Evolutionary conservation across 2,797 vertebrate genomes (phyloP), one percentile per base, ranked within the genome.

Genomic region (Sus cebifrons): DNA sequence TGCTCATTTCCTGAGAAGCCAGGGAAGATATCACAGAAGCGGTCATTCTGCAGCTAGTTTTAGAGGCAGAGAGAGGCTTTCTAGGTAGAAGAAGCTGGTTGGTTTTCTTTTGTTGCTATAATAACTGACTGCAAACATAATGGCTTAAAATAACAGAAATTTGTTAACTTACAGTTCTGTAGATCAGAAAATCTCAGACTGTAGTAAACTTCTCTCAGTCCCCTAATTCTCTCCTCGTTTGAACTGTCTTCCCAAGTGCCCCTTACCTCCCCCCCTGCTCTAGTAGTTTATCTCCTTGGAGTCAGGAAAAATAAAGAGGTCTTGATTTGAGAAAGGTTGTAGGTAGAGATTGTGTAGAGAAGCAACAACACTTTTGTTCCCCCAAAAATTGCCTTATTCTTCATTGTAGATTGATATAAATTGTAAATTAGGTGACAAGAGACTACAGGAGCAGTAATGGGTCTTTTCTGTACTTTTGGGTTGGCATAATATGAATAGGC

Each of bases 41-140:
- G 60, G 2, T 91, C 40, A 71, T 86, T 85, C 81, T 75, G 60
- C 91, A 91, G 16, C 40, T 96, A 25, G 16, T 75, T 91, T 93
- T 83, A 90, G 71, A 87, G 77, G 15, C 52, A 85, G 84, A 86
- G 25, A 52, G 92, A 70, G 13, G 3, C 3, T 91, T 95, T 94
- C 32, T 3, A 81, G 21, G 27, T 78, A 87, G 71, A 81, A 92
- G 44, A 93, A n/a, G 20, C 32, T 81, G 25, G 21, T 71, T 88
- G 17, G 36, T 94, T 85, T 93, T 67, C 56, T 60, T 21, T 86
- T 93, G 67, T 49, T 91, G 29, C 71, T 95, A 0, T 90, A 93
- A 68, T 27, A 91, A 84, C 73, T 84, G 56, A 85, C 36, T 40
- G 44, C 29, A 70, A 62, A 84, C 29, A 79, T 49, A 58, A 32